Conservation (phyloP, 2,888 invertebrate genomes). For the Creontiades dilutus region DNA sequence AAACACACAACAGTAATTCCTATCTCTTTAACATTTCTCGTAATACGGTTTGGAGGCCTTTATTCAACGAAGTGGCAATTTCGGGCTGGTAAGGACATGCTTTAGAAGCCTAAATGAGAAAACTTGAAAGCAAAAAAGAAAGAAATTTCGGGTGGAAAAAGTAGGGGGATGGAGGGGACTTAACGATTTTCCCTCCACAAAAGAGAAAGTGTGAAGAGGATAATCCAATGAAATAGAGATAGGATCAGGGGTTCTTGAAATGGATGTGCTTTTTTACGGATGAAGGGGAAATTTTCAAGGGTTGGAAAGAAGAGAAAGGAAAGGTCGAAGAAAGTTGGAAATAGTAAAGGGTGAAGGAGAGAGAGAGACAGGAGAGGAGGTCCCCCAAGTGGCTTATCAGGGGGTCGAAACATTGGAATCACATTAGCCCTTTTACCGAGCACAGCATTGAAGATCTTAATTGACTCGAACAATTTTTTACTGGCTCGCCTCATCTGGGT, state of each 20-base stretch:
- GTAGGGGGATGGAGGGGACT: neutral
- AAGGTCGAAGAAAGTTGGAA: constrained; percentile 14
- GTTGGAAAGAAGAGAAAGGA: neutral
- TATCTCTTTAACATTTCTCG: neutral
- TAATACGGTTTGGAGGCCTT: neutral
- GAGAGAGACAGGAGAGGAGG: neutral
- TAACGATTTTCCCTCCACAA: neutral
- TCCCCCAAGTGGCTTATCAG: constrained; percentile 55
- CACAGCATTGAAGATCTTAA: constrained; percentile 35
- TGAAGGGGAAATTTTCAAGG: neutral
- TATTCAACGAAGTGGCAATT: neutral
- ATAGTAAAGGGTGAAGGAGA: constrained; percentile 19
- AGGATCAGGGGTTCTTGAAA: constrained; percentile 15
- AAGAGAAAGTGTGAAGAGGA: constrained; percentile 56
- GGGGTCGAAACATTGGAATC: constrained; percentile 47
- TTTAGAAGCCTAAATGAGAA: constrained; percentile 8
- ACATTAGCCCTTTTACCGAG: constrained; percentile 47
- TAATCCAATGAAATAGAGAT: constrained; percentile 57
- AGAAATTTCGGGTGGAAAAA: constrained; percentile 28
- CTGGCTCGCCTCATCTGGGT: neutral
- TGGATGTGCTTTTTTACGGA: constrained; percentile 33
- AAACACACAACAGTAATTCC: neutral
- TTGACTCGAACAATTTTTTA: constrained; percentile 26
- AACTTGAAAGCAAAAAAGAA: constrained; percentile 28
- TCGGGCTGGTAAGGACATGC: neutral